phyloP scores from a whole-genome alignment of 1,140 invertebrate species.

The Bombus waltoni region DNA sequence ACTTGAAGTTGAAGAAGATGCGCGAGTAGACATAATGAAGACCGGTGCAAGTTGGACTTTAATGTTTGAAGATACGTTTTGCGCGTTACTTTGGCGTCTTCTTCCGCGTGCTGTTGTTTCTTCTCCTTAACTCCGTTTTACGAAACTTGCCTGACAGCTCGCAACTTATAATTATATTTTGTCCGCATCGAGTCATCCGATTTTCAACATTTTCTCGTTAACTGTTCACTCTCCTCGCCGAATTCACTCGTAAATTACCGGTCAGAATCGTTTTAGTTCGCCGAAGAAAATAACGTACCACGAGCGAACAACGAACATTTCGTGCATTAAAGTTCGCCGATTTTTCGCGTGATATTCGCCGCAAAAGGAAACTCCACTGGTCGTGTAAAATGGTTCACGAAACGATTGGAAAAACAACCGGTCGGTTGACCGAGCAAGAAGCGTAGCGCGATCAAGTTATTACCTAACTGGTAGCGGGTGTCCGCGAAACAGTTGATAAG shows the following conservation, averaged over 20 bases:
- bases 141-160: too few species aligned
- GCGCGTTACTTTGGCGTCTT: not conserved
- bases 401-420: not conserved
- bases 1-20: not conserved
- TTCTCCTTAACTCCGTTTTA: not conserved
- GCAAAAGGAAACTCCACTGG: not conserved
- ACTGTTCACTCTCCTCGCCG: not conserved
- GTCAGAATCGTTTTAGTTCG: not conserved
- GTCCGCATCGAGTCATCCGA: not conserved
- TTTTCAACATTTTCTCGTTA: not conserved
- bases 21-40: not conserved
- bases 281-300: not conserved
- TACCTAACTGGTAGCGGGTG: not conserved
- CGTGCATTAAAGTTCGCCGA: not conserved
- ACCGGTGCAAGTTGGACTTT: not conserved
- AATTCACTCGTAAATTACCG: not conserved
- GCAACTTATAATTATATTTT: not conserved
- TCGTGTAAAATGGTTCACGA: not conserved
- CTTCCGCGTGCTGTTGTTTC: not conserved
- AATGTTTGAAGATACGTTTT: not conserved
- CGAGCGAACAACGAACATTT: not conserved
- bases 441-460: conserved; percentile 13
- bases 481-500: conserved; percentile 36
- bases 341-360: not conserved
- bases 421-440: not conserved